phyloP scores from a whole-genome alignment of 2,113 vertebrate species.

The Sula dactylatra region DNA sequence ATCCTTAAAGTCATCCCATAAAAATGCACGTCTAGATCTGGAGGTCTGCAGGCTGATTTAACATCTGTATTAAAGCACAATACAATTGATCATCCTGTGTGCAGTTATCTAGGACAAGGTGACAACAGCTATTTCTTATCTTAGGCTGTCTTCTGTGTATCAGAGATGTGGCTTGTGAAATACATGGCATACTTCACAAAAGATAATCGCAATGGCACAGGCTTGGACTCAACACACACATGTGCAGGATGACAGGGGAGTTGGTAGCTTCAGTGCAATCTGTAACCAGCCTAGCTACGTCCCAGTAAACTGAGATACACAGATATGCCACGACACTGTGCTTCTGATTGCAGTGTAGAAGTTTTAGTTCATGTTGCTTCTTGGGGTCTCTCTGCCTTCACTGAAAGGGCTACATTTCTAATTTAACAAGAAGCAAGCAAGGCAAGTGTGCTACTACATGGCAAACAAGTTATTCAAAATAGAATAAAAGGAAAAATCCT shows the following conservation, averaged over 20 bases:
- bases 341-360: not conserved
- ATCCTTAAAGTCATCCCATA: not conserved
- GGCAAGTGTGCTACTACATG: not conserved
- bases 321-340: not conserved
- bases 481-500: not conserved
- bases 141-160: not conserved
- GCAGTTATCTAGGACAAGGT: not conserved
- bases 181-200: not conserved
- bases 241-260: not conserved
- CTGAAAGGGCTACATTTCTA: not conserved
- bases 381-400: not conserved
- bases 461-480: not conserved
- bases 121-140: not conserved
- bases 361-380: not conserved
- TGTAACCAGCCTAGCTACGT: not conserved
- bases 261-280: not conserved
- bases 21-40: not conserved
- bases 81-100: not conserved
- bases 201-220: not conserved
- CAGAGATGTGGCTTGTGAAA: not conserved
- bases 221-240: not conserved
- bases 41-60: not conserved
- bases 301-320: not conserved
- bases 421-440: not conserved
- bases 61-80: not conserved